phyloP scores from a whole-genome alignment of 2,888 invertebrate genomes.

The Octonoba sinensis region DNA sequence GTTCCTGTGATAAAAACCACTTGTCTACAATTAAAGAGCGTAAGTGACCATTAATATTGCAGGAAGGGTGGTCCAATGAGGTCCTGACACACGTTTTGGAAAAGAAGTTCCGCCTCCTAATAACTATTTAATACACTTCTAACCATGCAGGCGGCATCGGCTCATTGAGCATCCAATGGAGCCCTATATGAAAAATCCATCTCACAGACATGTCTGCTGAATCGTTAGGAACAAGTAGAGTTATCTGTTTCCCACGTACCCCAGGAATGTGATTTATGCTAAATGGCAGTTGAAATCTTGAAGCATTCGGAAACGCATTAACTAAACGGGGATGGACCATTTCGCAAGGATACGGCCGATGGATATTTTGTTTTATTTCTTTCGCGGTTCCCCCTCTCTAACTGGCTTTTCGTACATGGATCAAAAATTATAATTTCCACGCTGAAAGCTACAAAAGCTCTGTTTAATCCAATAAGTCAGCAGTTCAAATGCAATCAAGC shows the following conservation, averaged over 20 bases:
- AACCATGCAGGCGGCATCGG: slow-evolving; percentile 40
- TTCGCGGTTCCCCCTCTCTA: no score
- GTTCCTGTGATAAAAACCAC: slow-evolving; percentile 32
- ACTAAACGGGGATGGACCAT: slow-evolving; percentile 35
- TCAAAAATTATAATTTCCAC: no score
- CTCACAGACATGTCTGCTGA: slow-evolving; percentile 42
- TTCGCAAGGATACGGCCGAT: not conserved
- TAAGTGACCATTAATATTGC: slow-evolving; percentile 55
- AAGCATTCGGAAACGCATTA: slow-evolving; percentile 52
- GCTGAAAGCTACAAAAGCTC: no score
- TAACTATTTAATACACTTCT: slow-evolving; percentile 60
- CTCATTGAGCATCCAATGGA: slow-evolving; percentile 54
- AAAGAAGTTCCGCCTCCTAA: slow-evolving; percentile 33
- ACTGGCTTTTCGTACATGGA: no score
- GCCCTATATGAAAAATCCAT: slow-evolving; percentile 44
- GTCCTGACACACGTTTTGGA: not conserved
- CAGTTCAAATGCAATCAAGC: no score
- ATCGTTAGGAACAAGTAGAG: slow-evolving; percentile 17
- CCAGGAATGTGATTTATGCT: slow-evolving; percentile 54
- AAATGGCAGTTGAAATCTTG: slow-evolving; percentile 56
- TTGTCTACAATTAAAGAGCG: slow-evolving; percentile 40
- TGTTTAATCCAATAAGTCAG: no score
- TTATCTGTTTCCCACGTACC: slow-evolving; percentile 49
- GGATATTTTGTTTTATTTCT: no score
- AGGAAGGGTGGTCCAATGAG: slow-evolving; percentile 7